A percentile compares a stretch with the other conserved stretches of the same genome.
These are phyloP conservation scores for Aricia agestis DNA, from an alignment of 1,140 invertebrate species.

Conservation along the genomic window DNA sequence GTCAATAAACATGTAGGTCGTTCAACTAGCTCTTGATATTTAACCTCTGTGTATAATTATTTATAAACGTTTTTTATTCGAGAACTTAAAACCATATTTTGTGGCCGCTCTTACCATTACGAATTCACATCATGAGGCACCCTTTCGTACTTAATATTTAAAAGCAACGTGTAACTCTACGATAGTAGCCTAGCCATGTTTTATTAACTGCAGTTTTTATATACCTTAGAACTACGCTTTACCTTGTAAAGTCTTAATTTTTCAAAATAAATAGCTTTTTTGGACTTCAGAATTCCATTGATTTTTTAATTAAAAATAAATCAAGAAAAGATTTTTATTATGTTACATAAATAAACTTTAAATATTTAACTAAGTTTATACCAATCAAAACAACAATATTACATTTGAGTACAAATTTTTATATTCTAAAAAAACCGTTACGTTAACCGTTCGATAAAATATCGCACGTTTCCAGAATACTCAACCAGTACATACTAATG, in stretches of 20 bases:
- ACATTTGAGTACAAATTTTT: no score
- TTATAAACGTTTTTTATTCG: constrained; percentile 11
- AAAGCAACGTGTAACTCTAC: constrained; percentile 21
- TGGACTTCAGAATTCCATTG: no score
- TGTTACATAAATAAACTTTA: no score
- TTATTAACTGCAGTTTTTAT: not conserved
- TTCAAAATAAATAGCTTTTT: no score
- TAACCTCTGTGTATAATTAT: not conserved
- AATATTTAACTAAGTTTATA: no score
- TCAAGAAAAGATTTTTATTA: no score
- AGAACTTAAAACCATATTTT: constrained; percentile 26
- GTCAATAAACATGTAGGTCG: no score
- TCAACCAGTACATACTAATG: constrained; percentile 26
- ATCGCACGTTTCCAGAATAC: constrained; percentile 24
- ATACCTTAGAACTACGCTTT: no score
- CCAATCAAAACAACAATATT: no score
- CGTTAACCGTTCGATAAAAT: constrained; percentile 4
- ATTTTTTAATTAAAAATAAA: no score
- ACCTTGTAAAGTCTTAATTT: no score
- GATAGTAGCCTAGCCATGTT: constrained; percentile 22
- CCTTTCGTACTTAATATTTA: constrained; percentile 8
- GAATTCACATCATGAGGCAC: constrained; percentile 5
- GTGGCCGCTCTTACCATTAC: not conserved
- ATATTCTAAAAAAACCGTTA: constrained; percentile 19
- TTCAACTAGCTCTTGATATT: not conserved